phyloP scores from a whole-genome alignment of 2,113 vertebrate species.

The Salvelinus fontinalis region DNA sequence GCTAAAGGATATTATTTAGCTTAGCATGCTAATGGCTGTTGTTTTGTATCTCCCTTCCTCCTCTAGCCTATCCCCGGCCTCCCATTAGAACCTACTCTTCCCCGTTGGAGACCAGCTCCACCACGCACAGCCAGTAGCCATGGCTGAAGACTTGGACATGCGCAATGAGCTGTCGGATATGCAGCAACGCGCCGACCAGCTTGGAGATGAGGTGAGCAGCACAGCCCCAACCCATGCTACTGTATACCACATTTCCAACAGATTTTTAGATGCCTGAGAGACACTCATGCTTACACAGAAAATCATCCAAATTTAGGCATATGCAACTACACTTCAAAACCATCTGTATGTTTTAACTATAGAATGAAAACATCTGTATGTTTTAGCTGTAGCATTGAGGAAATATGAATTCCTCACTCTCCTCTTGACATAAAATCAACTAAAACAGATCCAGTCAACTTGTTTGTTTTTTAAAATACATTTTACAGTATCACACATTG shows the following conservation, averaged over 20 bases:
- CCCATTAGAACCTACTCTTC: constrained; percentile 70
- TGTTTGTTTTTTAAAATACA: not conserved
- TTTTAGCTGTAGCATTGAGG: too few species aligned
- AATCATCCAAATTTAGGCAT: too few species aligned
- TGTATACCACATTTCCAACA: too few species aligned
- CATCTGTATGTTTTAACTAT: too few species aligned
- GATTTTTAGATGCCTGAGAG: too few species aligned
- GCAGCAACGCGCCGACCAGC: constrained; percentile 96
- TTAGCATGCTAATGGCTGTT: not conserved
- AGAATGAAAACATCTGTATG: too few species aligned
- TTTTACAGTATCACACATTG: not conserved
- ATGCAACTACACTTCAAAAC: not conserved
- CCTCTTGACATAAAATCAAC: too few species aligned
- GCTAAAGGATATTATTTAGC: too few species aligned
- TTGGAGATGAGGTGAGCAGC: constrained; percentile 90
- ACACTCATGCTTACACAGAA: too few species aligned
- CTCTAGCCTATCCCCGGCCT: constrained; percentile 67
- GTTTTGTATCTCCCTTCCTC: constrained; percentile 43
- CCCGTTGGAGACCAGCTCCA: constrained; percentile 67
- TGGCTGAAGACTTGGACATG: constrained; percentile 96
- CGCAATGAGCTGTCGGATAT: constrained; percentile 99
- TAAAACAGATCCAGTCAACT: not conserved
- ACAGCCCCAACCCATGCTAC: not conserved
- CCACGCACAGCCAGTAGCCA: constrained; percentile 74
- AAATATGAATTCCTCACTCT: too few species aligned